Evolutionary conservation across 2,797 vertebrate genomes (phyloP).

Genomic region (Amblyraja radiata): DNA sequence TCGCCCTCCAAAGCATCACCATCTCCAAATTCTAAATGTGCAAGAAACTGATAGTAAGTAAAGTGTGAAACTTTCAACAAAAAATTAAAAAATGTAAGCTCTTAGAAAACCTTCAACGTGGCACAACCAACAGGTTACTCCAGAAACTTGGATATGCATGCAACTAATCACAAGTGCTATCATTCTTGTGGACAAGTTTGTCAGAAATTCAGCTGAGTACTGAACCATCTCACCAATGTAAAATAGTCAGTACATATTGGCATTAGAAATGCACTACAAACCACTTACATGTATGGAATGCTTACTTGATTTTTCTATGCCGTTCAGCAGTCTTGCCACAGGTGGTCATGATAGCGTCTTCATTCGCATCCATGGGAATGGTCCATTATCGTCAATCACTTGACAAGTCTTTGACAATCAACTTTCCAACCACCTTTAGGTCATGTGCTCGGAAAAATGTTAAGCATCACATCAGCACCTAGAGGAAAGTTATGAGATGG

Average conservation of each 20-base stretch:
- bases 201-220: background rate
- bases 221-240: background rate
- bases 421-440: background rate
- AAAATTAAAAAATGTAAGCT: background rate
- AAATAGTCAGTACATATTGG: background rate
- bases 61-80: too few relatives aligned
- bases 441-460: background rate
- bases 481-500: background rate
- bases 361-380: background rate
- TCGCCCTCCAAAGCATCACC: background rate
- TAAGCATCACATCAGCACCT: background rate
- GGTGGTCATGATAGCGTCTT: background rate
- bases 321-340: background rate
- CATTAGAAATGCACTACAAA: constrained; percentile 9
- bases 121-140: background rate
- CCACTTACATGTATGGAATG: constrained; percentile 24
- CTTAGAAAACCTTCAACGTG: background rate
- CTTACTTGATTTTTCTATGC: background rate
- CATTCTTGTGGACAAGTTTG: background rate
- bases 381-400: background rate
- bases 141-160: background rate
- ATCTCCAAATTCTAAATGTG: background rate
- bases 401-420: background rate
- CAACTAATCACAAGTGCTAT: too few relatives aligned
- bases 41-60: background rate